Evolutionary conservation across 2,113 vertebrate genomes (phyloP), one percentile per base, ranked within the genome.

Genomic region (Benitochromis conjunctus): DNA sequence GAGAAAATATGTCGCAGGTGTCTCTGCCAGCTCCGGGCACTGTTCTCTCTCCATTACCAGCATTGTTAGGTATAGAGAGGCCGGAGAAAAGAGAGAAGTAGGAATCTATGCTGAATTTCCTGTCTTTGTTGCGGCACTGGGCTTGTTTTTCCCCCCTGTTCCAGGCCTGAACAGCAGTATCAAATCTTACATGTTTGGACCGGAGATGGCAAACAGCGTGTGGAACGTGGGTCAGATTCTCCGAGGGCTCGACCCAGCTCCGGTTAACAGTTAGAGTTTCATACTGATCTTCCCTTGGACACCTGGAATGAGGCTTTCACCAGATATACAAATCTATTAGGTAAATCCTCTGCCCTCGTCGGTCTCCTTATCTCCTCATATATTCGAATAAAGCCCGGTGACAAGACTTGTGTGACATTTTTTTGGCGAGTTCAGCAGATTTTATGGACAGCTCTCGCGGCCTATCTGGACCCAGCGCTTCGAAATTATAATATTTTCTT

Each of bases 1-100:
- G 88, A 90, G 93, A 94, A 95, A 94, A 95, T 96, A 95, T 93
- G 93, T 94, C 95, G 92, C 94, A 96, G 96, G 94, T 96, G 88
- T 86, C 92, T 96, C 91, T 95, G 92, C 94, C 94, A 96, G 93
- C 95, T 96, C 92, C 91, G 91, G 94, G 94, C 95, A 89, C 94
- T 95, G 89, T 96, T 96, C 95, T 95, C 96, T 94, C 94, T 97
- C 91, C 80, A 88, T 94, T 96, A 96, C 93, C 85, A 87, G 89
- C 91, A 92, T 94, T 93, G 94, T 94, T 94, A 93, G 93, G 86
- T 90, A 89, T 82, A 92, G 92, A 89, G 82, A 93, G 86, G 86
- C 92, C 81, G 86, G 91, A 94, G 90, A 92, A 95, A 94, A 94
- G 92, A 92, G 89, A 95, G 93, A 95, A 94, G 93, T 95, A 82